Evolutionary conservation across 2,113 vertebrate genomes (phyloP), one percentile per base, ranked within the genome.

Genomic region (Nothobranchius furzeri): DNA sequence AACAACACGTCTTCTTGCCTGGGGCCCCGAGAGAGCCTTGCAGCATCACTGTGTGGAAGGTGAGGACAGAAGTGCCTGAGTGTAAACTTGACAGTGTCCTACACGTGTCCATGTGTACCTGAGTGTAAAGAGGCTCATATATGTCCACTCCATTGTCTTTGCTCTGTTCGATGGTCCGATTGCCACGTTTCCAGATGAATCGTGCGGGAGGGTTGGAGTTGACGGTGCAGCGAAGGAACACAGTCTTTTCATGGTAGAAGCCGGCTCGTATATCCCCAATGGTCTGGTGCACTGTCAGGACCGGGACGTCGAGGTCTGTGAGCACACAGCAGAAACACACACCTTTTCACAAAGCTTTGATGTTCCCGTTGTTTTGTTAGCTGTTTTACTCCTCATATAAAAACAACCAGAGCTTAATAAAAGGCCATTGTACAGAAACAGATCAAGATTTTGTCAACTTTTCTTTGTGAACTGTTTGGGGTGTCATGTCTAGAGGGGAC

Each of bases 191-290:
- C 98, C 98, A 99, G 90, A 98, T 99, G 88, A 99, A 99, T 60
- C 96, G 95, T 3, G 96, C 97, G 0, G 98, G 96, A 0, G 97
- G 97, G 90, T 99, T 99, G 84, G 98, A 99, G 92, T 96, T 99
- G 82, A 98, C 97, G 0, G 98, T 98, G 76, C 98, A 99, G 67
- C 98, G 96, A 20, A 99, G 94, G 81, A 99, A 99, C 77, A 99
- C 97, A 0, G 98, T 99, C 90, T 98, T 98, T 91, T 99, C 98
- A 85, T 98, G 96, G 88, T 99, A 99, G 91, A 98, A 99, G 85
- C 95, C 98, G 62, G 96, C 96, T 0, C 97, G 94, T 1, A 98
- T 96, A 0, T 99, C 97, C 0, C 97, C 98, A 84, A 98, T 96
- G 3, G 96, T 99, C 94, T 98, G 97, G 81, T 99, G 97, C 45